These are phyloP conservation scores for Ammodytes dubius DNA, from an alignment of 2,113 vertebrate genomes.

Conservation along the genomic window DNA sequence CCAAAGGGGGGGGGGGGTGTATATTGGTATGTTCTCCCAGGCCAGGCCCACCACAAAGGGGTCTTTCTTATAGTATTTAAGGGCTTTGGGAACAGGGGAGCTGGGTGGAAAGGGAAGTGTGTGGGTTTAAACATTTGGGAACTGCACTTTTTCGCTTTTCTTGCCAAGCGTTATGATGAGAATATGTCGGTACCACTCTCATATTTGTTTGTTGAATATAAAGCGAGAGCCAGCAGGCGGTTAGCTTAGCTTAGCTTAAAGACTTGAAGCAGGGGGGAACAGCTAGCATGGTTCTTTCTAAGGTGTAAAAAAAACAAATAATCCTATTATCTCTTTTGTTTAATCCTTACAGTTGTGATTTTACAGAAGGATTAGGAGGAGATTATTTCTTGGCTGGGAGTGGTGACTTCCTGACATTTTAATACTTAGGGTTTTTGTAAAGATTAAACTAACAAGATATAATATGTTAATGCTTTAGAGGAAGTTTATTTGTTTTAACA, in stretches of 20 bases:
- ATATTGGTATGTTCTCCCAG: constrained; percentile 57
- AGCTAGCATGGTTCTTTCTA: background rate
- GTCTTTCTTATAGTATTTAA: constrained; percentile 71
- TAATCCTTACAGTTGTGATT: background rate
- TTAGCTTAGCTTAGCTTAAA: too few species aligned
- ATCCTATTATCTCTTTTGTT: background rate
- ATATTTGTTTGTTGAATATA: background rate
- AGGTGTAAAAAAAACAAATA: too few species aligned
- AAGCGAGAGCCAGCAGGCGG: background rate
- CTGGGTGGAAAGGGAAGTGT: constrained; percentile 12
- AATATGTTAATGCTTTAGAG: background rate
- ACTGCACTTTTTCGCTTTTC: background rate
- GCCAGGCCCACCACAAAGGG: constrained; percentile 73
- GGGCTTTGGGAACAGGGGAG: constrained; percentile 52
- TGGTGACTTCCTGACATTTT: background rate
- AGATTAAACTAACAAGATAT: background rate
- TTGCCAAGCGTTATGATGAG: background rate
- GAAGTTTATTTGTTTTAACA: background rate
- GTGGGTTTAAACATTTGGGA: constrained; percentile 24
- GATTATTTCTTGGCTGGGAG: background rate
- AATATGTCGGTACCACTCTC: background rate
- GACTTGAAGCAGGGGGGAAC: background rate
- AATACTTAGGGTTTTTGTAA: background rate
- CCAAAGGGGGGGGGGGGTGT: constrained; percentile 12
- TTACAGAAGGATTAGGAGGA: background rate